Conservation (phyloP, 2,888 invertebrate genomes). For the Cantharis flavilabris region DNA sequence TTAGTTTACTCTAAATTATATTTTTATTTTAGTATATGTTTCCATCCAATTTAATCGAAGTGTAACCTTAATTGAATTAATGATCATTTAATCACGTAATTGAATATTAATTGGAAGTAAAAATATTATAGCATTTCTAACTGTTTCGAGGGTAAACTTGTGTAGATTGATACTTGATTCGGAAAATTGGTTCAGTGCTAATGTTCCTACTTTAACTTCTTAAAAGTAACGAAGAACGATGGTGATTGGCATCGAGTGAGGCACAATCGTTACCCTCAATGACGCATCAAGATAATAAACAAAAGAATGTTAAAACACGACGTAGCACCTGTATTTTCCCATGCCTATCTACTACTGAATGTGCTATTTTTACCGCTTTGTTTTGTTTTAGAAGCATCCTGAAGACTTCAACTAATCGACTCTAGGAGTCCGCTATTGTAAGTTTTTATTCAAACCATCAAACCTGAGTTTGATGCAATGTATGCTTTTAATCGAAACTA, state of each 20-base stretch:
- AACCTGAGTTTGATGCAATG: not conserved
- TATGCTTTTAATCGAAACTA: not conserved
- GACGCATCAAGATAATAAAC: constrained; percentile 54
- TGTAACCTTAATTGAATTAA: not conserved
- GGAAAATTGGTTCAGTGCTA: not conserved
- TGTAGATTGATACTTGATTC: not conserved
- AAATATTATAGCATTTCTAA: not conserved
- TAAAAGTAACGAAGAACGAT: constrained; percentile 6
- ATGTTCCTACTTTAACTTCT: not conserved
- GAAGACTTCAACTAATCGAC: not conserved
- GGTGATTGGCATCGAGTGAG: constrained; percentile 39
- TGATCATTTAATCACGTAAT: not conserved
- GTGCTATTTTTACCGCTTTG: constrained; percentile 13
- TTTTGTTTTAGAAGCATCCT: constrained; percentile 8
- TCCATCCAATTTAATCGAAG: too few relatives aligned
- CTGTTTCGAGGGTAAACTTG: not conserved
- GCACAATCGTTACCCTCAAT: constrained; percentile 50
- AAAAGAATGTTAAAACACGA: constrained; percentile 50
- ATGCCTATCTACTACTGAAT: constrained; percentile 38
- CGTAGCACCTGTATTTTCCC: constrained; percentile 46
- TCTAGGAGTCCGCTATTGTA: not conserved
- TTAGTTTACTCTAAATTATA: not conserved
- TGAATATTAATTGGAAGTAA: not conserved
- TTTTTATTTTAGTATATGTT: not conserved
- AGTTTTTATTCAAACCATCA: not conserved